Conservation (phyloP, 2,888 invertebrate species). For the Liopterus haemorrhoidalis region DNA sequence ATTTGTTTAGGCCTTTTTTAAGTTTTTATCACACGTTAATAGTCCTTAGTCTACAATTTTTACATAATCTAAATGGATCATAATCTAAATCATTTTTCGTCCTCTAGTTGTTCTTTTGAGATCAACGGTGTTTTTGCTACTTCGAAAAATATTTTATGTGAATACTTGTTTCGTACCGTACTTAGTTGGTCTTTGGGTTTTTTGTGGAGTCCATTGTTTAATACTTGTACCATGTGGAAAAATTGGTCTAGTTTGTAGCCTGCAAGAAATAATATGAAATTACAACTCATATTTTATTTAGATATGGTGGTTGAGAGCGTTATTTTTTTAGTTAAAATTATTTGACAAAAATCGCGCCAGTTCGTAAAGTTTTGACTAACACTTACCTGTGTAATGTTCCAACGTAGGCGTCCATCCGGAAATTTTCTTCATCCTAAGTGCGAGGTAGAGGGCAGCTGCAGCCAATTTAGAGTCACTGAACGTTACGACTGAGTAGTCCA, state of each 20-base stretch:
- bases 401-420: constrained; percentile 70
- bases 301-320: neutral
- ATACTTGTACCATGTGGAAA: constrained; percentile 59
- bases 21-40: no score
- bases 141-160: constrained; percentile 88
- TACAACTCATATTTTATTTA: neutral
- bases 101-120: constrained; percentile 35
- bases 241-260: constrained; percentile 74
- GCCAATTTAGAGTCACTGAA: constrained; percentile 86
- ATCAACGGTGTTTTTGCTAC: constrained; percentile 76
- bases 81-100: constrained; percentile 8
- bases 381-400: constrained; percentile 67
- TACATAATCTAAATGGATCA: no score
- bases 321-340: constrained; percentile 1
- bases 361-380: neutral
- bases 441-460: constrained; percentile 79
- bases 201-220: constrained; percentile 72
- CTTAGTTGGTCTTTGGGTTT: constrained; percentile 73
- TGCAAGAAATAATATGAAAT: constrained; percentile 37
- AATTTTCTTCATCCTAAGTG: constrained; percentile 76
- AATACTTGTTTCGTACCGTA: constrained; percentile 89
- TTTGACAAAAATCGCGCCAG: neutral
- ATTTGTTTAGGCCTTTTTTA: no score
- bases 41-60: no score
- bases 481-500: constrained; percentile 79